Percentiles rank a stretch among this genome's conserved stretches.
These are phyloP conservation scores for Promerops cafer DNA, from an alignment of 2,113 vertebrate genomes.

Conservation along the genomic window DNA sequence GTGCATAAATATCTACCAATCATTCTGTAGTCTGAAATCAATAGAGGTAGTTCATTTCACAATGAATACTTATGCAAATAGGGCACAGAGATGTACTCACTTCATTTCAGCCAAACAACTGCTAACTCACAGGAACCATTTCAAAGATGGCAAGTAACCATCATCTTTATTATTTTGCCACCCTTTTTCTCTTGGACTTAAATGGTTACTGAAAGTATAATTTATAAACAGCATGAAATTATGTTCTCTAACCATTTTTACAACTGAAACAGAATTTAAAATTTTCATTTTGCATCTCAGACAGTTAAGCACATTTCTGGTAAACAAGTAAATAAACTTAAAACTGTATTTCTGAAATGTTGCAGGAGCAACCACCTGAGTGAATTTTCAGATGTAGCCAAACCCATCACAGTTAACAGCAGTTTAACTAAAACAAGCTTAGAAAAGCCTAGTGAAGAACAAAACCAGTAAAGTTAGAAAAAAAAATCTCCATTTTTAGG, in stretches of 20 bases:
- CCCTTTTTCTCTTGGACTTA: not conserved
- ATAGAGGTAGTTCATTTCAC: not conserved
- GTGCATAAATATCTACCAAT: not conserved
- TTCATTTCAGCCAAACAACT: not conserved
- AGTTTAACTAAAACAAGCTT: not conserved
- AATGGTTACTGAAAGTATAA: not conserved
- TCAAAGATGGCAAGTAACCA: not conserved
- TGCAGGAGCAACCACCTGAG: not conserved
- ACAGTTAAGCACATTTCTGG: not conserved
- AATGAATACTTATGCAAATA: not conserved
- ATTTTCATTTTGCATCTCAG: not conserved
- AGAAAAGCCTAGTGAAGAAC: not conserved
- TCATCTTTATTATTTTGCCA: not conserved
- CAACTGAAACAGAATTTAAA: not conserved
- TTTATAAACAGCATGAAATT: not conserved
- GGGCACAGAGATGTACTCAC: not conserved
- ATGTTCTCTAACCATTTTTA: not conserved
- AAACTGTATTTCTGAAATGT: not conserved
- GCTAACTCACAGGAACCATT: not conserved
- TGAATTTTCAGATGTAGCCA: not conserved
- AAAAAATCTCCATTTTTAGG: not conserved
- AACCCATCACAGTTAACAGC: accelerated
- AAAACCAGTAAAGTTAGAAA: not conserved
- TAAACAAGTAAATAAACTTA: not conserved
- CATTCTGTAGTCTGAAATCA: not conserved